phyloP scores from a whole-genome alignment of 2,888 invertebrate genomes.

The Gordius sp. region DNA sequence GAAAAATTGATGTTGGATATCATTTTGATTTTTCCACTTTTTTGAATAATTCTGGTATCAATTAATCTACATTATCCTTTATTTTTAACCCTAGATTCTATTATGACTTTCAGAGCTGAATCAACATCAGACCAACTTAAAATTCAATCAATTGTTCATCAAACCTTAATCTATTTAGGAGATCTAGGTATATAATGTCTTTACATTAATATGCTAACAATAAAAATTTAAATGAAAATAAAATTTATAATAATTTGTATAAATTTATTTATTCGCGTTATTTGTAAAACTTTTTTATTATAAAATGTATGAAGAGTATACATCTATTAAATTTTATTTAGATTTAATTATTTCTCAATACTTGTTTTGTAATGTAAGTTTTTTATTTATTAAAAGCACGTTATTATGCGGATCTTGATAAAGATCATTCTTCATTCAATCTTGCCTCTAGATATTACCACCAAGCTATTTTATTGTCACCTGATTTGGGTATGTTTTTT shows the following conservation, averaged over 20 bases:
- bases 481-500: background rate
- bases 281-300: background rate
- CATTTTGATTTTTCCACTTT: too few relatives aligned
- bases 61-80: too few relatives aligned
- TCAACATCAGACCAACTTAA: background rate
- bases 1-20: too few relatives aligned
- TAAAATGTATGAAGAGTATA: too few relatives aligned
- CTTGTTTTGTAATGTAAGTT: background rate
- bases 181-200: background rate
- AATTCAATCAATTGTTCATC: background rate
- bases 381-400: background rate
- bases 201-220: background rate
- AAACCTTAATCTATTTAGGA: background rate
- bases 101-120: too few relatives aligned
- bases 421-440: background rate
- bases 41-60: too few relatives aligned
- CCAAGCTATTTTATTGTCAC: constrained; percentile 3
- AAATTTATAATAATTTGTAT: background rate
- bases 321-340: too few relatives aligned
- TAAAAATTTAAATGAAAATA: background rate
- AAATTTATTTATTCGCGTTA: background rate
- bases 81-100: too few relatives aligned
- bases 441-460: background rate
- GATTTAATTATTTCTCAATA: too few relatives aligned
- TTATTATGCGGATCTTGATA: background rate